Percentiles rank a stretch among this genome's conserved stretches.
These are phyloP conservation scores for Brachyalestes nurse DNA, from an alignment of 2,797 vertebrate genomes.

Conservation along the genomic window DNA sequence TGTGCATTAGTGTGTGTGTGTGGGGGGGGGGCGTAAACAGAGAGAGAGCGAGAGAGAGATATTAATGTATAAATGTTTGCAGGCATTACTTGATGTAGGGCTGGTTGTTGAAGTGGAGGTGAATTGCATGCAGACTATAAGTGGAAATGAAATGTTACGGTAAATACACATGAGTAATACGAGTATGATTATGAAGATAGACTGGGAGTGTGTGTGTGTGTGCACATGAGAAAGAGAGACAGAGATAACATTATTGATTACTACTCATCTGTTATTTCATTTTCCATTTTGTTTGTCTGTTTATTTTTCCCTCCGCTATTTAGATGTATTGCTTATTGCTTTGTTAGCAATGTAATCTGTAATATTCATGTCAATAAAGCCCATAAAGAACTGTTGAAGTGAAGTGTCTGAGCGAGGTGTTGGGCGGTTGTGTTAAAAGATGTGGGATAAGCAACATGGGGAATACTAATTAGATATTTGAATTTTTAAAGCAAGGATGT, in stretches of 20 bases:
- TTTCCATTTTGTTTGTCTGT: background rate
- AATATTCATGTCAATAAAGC: background rate
- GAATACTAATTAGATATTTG: slow-evolving; percentile 44
- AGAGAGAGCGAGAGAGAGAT: slow-evolving; percentile 13
- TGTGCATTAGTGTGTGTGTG: too few relatives aligned
- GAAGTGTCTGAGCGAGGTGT: background rate
- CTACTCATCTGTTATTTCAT: background rate
- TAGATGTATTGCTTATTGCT: background rate
- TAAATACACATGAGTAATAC: background rate
- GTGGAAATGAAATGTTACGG: slow-evolving; percentile 12
- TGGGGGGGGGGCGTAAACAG: too few relatives aligned
- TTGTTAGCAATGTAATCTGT: background rate
- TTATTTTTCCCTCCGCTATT: too few relatives aligned
- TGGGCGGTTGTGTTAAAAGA: background rate
- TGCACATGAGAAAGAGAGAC: background rate
- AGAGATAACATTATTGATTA: background rate
- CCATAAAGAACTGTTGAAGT: background rate
- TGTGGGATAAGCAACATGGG: slow-evolving; percentile 27
- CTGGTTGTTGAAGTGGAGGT: background rate
- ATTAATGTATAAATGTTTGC: slow-evolving; percentile 1
- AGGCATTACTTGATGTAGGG: background rate
- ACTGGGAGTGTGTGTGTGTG: background rate
- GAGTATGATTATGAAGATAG: slow-evolving; percentile 8
- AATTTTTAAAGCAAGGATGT: background rate
- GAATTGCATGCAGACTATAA: background rate